Conservation (phyloP, 1,140 invertebrate genomes). For the Drosophila murphyi region DNA sequence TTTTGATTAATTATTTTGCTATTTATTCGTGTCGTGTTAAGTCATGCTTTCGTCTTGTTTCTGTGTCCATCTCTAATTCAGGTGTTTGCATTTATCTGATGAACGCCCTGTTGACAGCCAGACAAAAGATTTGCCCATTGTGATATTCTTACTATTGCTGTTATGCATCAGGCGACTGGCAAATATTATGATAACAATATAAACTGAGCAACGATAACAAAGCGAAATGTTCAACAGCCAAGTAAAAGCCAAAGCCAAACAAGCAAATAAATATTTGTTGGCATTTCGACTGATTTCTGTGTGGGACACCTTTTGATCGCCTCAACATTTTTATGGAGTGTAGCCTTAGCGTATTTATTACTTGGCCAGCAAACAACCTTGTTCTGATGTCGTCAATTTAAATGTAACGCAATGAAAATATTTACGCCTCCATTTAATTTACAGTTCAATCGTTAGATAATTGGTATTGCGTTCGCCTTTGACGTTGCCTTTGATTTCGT, state of each 20-base stretch:
- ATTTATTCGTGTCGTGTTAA: background rate
- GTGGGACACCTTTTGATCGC: conserved; percentile 4
- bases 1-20: background rate
- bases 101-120: conserved; percentile 30
- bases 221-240: conserved; percentile 15
- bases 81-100: conserved; percentile 39
- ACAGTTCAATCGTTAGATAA: conserved; percentile 55
- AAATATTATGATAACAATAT: conserved; percentile 24
- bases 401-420: conserved; percentile 65
- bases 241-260: conserved; percentile 7
- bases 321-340: conserved; percentile 8
- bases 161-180: background rate
- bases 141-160: conserved; percentile 11
- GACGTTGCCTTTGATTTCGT: conserved; percentile 30
- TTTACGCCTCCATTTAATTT: conserved; percentile 68
- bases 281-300: conserved; percentile 7
- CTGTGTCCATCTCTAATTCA: conserved; percentile 18
- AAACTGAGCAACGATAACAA: conserved; percentile 3
- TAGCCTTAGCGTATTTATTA: conserved; percentile 19
- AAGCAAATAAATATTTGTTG: conserved; percentile 10
- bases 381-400: conserved; percentile 16
- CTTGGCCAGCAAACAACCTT: conserved; percentile 6
- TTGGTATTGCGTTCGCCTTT: conserved; percentile 44
- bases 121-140: conserved; percentile 14
- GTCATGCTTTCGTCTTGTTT: background rate